Conservation (phyloP, 2,888 invertebrate genomes). For the Drosophila cognata region DNA sequence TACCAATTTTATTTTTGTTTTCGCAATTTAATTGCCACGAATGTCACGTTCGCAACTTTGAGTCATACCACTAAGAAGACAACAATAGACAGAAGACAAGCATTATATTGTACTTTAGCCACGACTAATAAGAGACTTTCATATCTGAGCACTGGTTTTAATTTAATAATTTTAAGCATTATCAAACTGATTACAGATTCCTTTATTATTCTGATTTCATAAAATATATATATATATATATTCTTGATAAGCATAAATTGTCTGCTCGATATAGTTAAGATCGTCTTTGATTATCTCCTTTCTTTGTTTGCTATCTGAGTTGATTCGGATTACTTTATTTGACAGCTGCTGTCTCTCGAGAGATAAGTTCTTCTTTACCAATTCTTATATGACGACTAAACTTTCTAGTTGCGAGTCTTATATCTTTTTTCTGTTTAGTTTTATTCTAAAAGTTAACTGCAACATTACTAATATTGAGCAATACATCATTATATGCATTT, state of each 20-base stretch:
- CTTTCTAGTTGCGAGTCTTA: not conserved
- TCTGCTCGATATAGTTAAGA: not conserved
- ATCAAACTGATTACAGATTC: not conserved
- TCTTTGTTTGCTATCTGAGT: not conserved
- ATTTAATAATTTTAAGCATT: not conserved
- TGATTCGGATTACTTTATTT: not conserved
- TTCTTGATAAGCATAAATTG: not conserved
- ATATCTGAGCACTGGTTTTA: not conserved
- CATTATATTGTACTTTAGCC: not conserved
- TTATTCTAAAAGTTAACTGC: not conserved
- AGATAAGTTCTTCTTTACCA: not conserved
- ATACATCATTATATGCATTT: not conserved
- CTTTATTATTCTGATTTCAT: not conserved
- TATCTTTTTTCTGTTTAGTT: not conserved
- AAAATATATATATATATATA: no score
- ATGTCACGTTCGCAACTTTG: not conserved
- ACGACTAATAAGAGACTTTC: not conserved
- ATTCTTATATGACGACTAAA: no score
- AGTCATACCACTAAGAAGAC: no score
- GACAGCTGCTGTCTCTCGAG: not conserved
- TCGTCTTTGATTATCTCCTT: not conserved
- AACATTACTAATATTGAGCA: not conserved
- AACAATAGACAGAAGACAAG: not conserved
- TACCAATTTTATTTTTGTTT: not conserved
- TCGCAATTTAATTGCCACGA: not conserved